These are phyloP conservation scores for Vipera latastei DNA, from an alignment of 2,797 vertebrate genomes.

Conservation along the genomic window DNA sequence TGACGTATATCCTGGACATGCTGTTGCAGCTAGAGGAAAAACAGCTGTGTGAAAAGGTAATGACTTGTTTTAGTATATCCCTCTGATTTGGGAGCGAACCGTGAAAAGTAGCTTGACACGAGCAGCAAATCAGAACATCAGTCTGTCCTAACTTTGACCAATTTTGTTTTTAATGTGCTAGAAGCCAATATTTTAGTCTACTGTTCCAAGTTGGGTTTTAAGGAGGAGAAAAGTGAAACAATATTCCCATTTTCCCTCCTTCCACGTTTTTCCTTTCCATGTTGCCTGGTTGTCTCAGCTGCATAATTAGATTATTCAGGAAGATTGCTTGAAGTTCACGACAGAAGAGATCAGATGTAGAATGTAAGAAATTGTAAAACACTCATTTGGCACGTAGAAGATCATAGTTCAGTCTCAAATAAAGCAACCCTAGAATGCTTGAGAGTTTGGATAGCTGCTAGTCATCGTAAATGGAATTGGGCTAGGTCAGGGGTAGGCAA, in stretches of 20 bases:
- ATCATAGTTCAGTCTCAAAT: neutral
- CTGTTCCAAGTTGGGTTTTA: neutral
- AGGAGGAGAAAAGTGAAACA: neutral
- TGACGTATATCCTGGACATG: conserved; percentile 98
- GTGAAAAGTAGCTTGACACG: neutral
- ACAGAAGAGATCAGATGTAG: neutral
- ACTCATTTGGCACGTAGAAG: neutral
- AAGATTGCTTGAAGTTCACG: too few relatives aligned
- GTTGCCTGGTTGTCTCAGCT: neutral
- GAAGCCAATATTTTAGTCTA: neutral
- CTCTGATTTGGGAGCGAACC: neutral
- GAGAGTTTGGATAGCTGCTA: neutral
- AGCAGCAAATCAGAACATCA: neutral
- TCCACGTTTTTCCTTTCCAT: neutral
- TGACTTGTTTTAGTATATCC: neutral
- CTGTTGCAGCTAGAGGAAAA: conserved; percentile 97
- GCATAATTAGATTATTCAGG: neutral
- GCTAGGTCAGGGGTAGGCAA: neutral
- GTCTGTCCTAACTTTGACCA: neutral
- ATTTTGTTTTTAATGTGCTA: neutral
- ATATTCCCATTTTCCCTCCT: neutral
- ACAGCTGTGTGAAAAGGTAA: conserved; percentile 92
- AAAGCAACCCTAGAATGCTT: neutral
- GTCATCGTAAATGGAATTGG: neutral
- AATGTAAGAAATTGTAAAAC: neutral